Percentiles rank a stretch among this genome's conserved stretches.
Conservation (phyloP, 2,797 vertebrate species). For the Pseudotriccus pelzelni region DNA sequence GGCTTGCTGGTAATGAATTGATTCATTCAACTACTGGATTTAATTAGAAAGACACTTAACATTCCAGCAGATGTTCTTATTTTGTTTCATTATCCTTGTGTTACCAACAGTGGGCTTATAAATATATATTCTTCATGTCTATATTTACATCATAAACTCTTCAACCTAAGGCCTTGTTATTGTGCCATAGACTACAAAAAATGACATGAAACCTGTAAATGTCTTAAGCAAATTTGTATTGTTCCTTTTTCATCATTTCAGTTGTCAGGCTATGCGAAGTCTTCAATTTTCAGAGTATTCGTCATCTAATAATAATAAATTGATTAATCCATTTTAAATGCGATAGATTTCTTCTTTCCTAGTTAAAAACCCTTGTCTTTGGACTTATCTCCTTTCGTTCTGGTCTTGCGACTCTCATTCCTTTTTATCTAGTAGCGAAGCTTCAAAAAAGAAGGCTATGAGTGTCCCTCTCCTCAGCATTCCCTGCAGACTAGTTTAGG, state of each 20-base stretch:
- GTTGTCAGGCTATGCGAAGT: neutral
- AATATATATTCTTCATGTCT: neutral
- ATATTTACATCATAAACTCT: neutral
- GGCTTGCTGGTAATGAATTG: conserved; percentile 67
- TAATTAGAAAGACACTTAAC: conserved; percentile 74
- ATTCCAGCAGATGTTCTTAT: conserved; percentile 71
- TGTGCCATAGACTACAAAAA: neutral
- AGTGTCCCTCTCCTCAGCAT: neutral
- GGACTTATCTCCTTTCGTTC: neutral
- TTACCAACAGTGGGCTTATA: conserved; percentile 50
- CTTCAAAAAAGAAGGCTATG: neutral
- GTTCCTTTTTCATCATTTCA: neutral
- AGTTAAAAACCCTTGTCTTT: neutral
- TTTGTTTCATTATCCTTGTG: conserved; percentile 67
- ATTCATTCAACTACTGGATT: conserved; percentile 72
- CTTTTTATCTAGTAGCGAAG: neutral
- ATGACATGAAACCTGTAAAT: neutral
- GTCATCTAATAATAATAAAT: neutral
- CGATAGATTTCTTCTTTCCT: neutral
- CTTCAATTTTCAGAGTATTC: neutral
- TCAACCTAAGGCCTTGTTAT: neutral
- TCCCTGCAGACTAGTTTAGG: neutral
- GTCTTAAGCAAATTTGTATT: neutral
- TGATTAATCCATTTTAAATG: neutral
- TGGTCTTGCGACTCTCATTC: neutral